Evolutionary conservation across 2,888 invertebrate species (phyloP).

Genomic region (Lysandra bellargus): DNA sequence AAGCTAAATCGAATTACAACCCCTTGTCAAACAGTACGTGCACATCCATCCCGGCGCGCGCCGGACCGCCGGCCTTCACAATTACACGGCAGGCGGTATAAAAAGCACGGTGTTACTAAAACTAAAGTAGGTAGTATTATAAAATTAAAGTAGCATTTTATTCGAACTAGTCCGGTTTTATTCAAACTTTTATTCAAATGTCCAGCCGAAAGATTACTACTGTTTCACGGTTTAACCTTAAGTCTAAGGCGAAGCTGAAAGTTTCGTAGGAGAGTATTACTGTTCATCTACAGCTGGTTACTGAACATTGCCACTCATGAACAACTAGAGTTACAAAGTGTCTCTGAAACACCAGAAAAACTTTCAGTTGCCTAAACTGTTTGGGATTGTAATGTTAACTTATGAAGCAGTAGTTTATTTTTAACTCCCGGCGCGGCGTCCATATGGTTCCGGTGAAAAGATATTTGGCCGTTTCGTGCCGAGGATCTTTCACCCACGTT

Average conservation of each 20-base stretch:
- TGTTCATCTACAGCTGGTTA: neutral
- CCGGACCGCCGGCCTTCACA: neutral
- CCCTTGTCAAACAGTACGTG: neutral
- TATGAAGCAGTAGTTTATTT: neutral
- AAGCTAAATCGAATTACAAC: constrained; percentile 16
- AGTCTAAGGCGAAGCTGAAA: too few species aligned
- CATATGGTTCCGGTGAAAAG: too few species aligned
- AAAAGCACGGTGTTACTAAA: neutral
- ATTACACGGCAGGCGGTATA: neutral
- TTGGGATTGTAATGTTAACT: neutral
- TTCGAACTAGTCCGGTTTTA: too few species aligned
- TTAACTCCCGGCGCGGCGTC: neutral
- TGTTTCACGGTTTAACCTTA: too few species aligned
- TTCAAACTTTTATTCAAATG: too few species aligned
- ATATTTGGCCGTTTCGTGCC: neutral
- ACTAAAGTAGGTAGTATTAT: too few species aligned
- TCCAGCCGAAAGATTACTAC: too few species aligned
- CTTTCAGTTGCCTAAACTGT: too few species aligned
- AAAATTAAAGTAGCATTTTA: too few species aligned
- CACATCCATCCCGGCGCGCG: neutral
- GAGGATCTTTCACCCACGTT: neutral
- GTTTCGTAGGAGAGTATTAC: too few species aligned
- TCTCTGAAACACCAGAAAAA: neutral
- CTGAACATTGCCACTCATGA: neutral
- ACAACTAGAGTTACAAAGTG: neutral